Percentiles rank a stretch among this genome's conserved stretches.
These are phyloP conservation scores for Sphaeridia pumilis DNA, from an alignment of 2,888 invertebrate genomes.

Conservation along the genomic window DNA sequence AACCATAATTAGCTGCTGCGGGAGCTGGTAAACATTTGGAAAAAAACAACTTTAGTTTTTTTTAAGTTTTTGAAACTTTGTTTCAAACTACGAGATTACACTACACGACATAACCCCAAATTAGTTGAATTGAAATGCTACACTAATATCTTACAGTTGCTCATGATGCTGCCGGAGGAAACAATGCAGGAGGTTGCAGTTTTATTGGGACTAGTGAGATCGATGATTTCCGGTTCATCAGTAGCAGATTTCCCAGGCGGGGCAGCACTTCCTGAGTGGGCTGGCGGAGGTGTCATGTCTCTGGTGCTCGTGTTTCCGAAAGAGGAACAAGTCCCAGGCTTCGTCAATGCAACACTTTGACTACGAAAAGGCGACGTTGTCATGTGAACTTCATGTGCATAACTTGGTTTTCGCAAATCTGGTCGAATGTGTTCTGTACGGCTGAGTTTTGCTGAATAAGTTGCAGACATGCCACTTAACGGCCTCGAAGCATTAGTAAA, in stretches of 20 bases:
- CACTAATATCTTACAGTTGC: no score
- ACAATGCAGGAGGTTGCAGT: no score
- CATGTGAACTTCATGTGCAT: background rate
- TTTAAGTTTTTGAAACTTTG: background rate
- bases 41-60: slow-evolving; percentile 3
- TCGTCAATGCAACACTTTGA: slow-evolving; percentile 18
- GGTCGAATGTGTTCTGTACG: background rate
- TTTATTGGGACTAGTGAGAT: slow-evolving; percentile 22
- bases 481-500: background rate
- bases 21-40: background rate
- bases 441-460: background rate
- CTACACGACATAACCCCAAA: no score
- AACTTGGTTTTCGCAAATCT: background rate
- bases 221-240: slow-evolving; percentile 24
- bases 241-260: background rate
- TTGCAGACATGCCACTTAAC: background rate
- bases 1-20: no score
- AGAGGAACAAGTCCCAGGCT: no score
- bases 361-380: slow-evolving; percentile 27
- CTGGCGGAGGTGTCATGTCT: slow-evolving; percentile 17
- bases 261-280: slow-evolving; percentile 12
- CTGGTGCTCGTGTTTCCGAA: no score
- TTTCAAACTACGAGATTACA: no score
- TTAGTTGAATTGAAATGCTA: no score
- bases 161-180: no score